phyloP scores from a whole-genome alignment of 2,113 vertebrate species.

The Ochotona princeps region DNA sequence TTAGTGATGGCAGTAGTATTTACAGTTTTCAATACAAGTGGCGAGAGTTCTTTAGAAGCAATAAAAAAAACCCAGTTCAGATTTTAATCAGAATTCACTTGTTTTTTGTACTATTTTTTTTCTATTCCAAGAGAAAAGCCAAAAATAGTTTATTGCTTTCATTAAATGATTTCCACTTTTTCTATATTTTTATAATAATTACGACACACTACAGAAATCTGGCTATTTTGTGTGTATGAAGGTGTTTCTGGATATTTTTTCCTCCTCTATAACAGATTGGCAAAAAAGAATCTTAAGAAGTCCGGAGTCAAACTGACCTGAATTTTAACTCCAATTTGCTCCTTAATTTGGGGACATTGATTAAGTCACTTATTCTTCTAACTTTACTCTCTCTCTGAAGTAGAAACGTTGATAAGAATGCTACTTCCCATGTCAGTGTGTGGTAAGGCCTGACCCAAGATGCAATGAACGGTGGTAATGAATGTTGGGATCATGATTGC shows the following conservation, averaged over 20 bases:
- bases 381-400: background rate
- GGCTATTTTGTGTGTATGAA: background rate
- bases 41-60: background rate
- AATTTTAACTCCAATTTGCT: conserved; percentile 29
- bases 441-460: background rate
- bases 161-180: conserved; percentile 9
- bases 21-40: background rate
- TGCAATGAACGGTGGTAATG: background rate
- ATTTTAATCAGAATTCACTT: conserved; percentile 49
- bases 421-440: background rate
- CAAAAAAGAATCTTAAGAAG: background rate
- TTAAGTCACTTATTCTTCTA: background rate
- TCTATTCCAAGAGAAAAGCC: background rate
- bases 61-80: background rate
- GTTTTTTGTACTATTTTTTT: background rate
- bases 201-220: conserved; percentile 2
- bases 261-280: background rate
- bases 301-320: background rate
- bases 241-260: background rate
- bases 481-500: background rate
- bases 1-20: background rate
- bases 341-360: background rate
- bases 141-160: conserved; percentile 39
- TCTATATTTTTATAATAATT: conserved; percentile 24
- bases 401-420: background rate